Base-by-base conservation (phyloP, 2,113 vertebrate species). In the Pelmatolapia mariae region DNA sequence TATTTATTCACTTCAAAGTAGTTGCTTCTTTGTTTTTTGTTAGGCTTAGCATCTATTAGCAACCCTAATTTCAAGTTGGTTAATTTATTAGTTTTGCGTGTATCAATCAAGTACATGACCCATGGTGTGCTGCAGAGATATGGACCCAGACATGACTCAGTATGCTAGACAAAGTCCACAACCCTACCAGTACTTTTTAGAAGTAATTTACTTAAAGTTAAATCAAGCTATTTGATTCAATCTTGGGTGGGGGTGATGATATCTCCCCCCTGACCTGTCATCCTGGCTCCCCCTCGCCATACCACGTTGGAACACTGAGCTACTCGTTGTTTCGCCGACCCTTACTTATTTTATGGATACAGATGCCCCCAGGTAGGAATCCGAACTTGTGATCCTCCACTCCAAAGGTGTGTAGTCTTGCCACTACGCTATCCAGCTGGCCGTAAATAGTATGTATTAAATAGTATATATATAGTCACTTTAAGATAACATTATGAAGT, bases 291-390 rank as follows among this genome's bases (percentile, higher is more conserved):
- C 29, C 29, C 29, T 61, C 3, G 0, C 29, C 59, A 33, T 61
- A 11, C 16, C 59, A 61, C 19, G 59, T 61, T 61, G 29, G 59
- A 61, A 61, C 59, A 33, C 0, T 2, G 0, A 33, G 57, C 29
- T 61, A 61, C 57, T 33, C 0, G 0, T 33, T 1, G 5, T 33
- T 33, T 61, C 0, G 0, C 16, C 1, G 0, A 61, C 0, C 16
- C 16, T 19, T 33, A 33, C 29, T 31, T 61, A 4, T 31, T 61
- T 31, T 61, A 61, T 33, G 59, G 16, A 19, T 19, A 61, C 29
- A 61, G 29, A 61, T 10, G 29, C 29, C 5, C 15, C 15, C 57
- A 33, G 59, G 0, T 1, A 33, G 16, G 3, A 4, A 61, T 61
- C 57, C 3, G 3, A 61, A 33, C 59, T 33, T 63, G 29, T 33